These are phyloP conservation scores for Synanthedon myopaeformis DNA, from an alignment of 2,888 invertebrate genomes.

Conservation along the genomic window DNA sequence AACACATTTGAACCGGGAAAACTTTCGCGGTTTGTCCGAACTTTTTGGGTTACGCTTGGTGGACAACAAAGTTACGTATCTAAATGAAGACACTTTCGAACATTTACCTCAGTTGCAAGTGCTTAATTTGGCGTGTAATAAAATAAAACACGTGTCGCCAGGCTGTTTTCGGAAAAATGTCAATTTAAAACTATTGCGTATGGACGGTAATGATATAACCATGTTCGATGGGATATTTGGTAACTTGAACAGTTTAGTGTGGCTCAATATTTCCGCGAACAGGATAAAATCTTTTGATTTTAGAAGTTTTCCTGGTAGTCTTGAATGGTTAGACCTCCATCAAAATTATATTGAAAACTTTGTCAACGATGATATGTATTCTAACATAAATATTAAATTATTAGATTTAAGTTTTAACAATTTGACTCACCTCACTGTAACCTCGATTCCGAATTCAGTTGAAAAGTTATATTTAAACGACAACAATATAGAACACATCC, in stretches of 20 bases:
- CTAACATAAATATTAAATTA: slow-evolving; percentile 74
- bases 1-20: slow-evolving; percentile 75
- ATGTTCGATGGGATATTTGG: slow-evolving; percentile 77
- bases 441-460: slow-evolving; percentile 78
- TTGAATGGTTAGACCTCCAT: slow-evolving; percentile 85
- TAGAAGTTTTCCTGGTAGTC: slow-evolving; percentile 77
- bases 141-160: slow-evolving; percentile 77
- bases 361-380: slow-evolving; percentile 68
- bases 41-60: slow-evolving; percentile 83
- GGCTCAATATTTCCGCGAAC: slow-evolving; percentile 86
- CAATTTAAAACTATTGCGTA: slow-evolving; percentile 77
- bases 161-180: slow-evolving; percentile 80
- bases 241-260: slow-evolving; percentile 76
- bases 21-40: slow-evolving; percentile 79
- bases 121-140: slow-evolving; percentile 84
- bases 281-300: slow-evolving; percentile 82
- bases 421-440: slow-evolving; percentile 74
- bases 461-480: slow-evolving; percentile 80
- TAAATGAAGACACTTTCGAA: slow-evolving; percentile 80
- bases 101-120: slow-evolving; percentile 80
- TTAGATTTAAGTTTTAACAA: slow-evolving; percentile 81
- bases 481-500: slow-evolving; percentile 77
- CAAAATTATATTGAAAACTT: slow-evolving; percentile 77
- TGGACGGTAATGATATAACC: slow-evolving; percentile 86
- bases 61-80: slow-evolving; percentile 82